A percentile compares a stretch with the other conserved stretches of the same genome.
Evolutionary conservation across 2,797 vertebrate species (phyloP).

Genomic region (Pogonophryne albipinna): DNA sequence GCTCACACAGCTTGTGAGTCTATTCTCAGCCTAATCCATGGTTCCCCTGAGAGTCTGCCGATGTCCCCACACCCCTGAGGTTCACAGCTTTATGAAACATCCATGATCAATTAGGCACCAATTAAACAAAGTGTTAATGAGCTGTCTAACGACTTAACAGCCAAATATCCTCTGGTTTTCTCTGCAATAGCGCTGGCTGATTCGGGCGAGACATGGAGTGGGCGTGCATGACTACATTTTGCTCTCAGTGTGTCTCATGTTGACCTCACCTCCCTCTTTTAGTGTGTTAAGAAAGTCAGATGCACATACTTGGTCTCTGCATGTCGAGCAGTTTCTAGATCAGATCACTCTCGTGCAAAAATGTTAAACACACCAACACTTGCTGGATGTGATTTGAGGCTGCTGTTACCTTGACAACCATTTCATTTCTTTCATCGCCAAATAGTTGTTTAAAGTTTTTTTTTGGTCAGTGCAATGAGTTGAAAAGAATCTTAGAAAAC

Average conservation of each 20-base stretch:
- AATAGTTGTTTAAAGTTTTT: slow-evolving; percentile 30
- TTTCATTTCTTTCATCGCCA: slow-evolving; percentile 46
- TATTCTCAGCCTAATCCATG: slow-evolving; percentile 26
- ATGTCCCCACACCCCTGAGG: slow-evolving; percentile 46
- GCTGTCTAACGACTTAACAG: slow-evolving; percentile 77
- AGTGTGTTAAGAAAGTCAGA: neutral
- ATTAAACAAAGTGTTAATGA: slow-evolving; percentile 78
- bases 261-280: slow-evolving; percentile 19
- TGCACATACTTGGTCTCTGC: neutral
- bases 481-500: slow-evolving; percentile 28
- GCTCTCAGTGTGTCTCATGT: slow-evolving; percentile 10
- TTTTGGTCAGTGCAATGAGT: slow-evolving; percentile 35
- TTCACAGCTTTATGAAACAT: slow-evolving; percentile 71
- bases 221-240: slow-evolving; percentile 26
- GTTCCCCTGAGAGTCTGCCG: slow-evolving; percentile 46
- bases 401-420: slow-evolving; percentile 57
- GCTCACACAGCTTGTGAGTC: slow-evolving; percentile 16
- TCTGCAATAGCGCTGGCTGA: slow-evolving; percentile 37
- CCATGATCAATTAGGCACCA: slow-evolving; percentile 81
- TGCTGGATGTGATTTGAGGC: slow-evolving; percentile 31
- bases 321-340: slow-evolving; percentile 26
- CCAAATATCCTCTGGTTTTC: slow-evolving; percentile 58
- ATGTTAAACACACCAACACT: slow-evolving; percentile 27
- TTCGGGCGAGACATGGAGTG: slow-evolving; percentile 19
- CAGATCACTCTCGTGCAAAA: slow-evolving; percentile 26